Conservation (phyloP, 1,140 invertebrate genomes). For the Andricus grossulariae region DNA sequence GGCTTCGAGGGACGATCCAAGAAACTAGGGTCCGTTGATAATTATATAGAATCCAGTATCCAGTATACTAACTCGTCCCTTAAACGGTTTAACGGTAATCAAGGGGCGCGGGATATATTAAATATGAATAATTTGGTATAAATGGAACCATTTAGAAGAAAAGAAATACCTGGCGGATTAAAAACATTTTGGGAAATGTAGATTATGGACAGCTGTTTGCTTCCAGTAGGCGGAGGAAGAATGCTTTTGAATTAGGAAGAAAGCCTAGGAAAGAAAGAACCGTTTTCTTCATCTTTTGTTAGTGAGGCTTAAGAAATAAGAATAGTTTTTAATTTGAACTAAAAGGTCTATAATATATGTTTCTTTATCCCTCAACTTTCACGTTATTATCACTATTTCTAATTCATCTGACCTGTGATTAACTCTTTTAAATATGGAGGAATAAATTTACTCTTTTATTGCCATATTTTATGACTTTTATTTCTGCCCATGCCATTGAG, state of each 20-base stretch:
- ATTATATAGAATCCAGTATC: slow-evolving; percentile 9
- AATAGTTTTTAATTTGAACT: background rate
- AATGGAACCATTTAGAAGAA: slow-evolving; percentile 11
- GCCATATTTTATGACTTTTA: too few relatives aligned
- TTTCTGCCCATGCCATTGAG: too few relatives aligned
- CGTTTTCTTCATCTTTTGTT: background rate
- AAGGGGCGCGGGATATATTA: background rate
- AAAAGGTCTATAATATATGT: background rate
- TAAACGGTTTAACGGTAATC: slow-evolving; percentile 20
- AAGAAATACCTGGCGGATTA: slow-evolving; percentile 19
- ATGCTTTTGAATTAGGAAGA: background rate
- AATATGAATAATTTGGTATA: slow-evolving; percentile 25
- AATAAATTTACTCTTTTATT: too few relatives aligned
- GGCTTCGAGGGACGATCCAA: background rate
- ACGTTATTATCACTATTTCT: too few relatives aligned
- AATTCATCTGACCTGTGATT: too few relatives aligned
- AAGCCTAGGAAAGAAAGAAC: background rate
- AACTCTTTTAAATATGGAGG: too few relatives aligned
- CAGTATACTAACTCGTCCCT: background rate
- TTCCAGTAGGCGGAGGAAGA: slow-evolving; percentile 10
- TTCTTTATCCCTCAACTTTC: too few relatives aligned
- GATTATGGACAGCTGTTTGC: slow-evolving; percentile 9
- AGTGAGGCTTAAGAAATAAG: background rate
- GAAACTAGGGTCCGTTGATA: slow-evolving; percentile 12
- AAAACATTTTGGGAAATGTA: slow-evolving; percentile 9